Evolutionary conservation across 2,113 vertebrate species (phyloP).

Genomic region (Mugil cephalus): DNA sequence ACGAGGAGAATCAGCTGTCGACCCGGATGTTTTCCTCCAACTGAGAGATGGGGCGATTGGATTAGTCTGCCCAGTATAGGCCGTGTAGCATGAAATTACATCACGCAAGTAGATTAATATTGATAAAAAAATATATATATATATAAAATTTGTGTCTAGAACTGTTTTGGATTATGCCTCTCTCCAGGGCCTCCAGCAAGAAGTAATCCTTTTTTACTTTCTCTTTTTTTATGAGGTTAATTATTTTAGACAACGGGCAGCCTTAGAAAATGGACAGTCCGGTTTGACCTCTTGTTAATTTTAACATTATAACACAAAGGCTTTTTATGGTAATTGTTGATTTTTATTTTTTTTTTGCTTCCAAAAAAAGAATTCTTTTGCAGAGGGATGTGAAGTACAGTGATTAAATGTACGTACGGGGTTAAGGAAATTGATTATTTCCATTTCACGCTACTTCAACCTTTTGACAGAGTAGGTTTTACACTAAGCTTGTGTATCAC

Average conservation of each 20-base stretch:
- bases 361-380: no score
- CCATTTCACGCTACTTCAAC: no score
- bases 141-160: slow-evolving; percentile 38
- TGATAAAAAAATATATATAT: no score
- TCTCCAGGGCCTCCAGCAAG: slow-evolving; percentile 4
- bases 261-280: background rate
- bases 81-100: slow-evolving; percentile 64
- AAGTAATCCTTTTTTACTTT: slow-evolving; percentile 33
- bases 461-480: no score
- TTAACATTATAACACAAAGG: slow-evolving; percentile 15
- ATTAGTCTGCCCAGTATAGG: slow-evolving; percentile 25
- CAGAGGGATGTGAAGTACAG: no score
- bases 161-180: slow-evolving; percentile 38
- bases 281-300: background rate
- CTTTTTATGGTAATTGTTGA: no score
- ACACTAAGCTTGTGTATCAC: no score
- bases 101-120: slow-evolving; percentile 61
- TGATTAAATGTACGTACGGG: no score
- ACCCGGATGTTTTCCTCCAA: slow-evolving; percentile 38
- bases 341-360: no score
- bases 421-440: no score
- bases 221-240: slow-evolving; percentile 20
- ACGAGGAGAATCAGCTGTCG: slow-evolving; percentile 31
- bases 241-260: slow-evolving; percentile 37
- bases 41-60: slow-evolving; percentile 47